Evolutionary conservation across 2,113 vertebrate genomes (phyloP).

Genomic region (Aspidoscelis tigris): DNA sequence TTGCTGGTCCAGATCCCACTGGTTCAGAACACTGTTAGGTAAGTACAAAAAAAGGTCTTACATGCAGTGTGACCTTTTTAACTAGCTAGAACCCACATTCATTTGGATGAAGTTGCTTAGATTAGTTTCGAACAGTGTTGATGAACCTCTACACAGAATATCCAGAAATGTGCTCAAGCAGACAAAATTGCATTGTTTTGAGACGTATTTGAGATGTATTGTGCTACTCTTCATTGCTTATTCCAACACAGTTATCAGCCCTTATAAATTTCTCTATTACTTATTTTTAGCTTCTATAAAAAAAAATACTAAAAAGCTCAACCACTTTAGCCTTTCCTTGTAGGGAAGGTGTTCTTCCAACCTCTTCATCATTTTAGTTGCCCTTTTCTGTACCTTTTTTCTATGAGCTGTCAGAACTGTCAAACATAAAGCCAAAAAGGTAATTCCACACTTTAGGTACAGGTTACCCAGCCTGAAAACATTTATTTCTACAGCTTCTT

Average conservation of each 20-base stretch:
- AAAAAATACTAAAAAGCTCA: slow-evolving; percentile 21
- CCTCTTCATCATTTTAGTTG: slow-evolving; percentile 37
- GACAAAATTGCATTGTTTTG: background rate
- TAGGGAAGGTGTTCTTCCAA: slow-evolving; percentile 22
- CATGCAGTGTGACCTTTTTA: too few relatives aligned
- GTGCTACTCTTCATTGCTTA: background rate
- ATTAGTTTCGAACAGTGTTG: too few relatives aligned
- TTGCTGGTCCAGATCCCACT: too few relatives aligned
- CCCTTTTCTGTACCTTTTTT: slow-evolving; percentile 31
- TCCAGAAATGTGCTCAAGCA: too few relatives aligned
- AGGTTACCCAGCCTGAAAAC: slow-evolving; percentile 33
- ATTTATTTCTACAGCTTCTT: slow-evolving; percentile 29
- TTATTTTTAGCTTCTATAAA: background rate
- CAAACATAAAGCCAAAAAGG: slow-evolving; percentile 39
- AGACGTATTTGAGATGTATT: background rate
- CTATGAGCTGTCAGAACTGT: slow-evolving; percentile 37
- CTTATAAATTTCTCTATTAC: background rate
- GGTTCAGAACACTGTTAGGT: too few relatives aligned
- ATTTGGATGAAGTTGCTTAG: too few relatives aligned
- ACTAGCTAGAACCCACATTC: too few relatives aligned
- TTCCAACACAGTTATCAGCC: background rate
- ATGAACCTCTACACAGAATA: too few relatives aligned
- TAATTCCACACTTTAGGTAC: slow-evolving; percentile 35
- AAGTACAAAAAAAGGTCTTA: too few relatives aligned
- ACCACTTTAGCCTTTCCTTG: slow-evolving; percentile 27